These are phyloP conservation scores for Digitonthophagus gazella DNA, from an alignment of 2,888 invertebrate species.

Conservation along the genomic window DNA sequence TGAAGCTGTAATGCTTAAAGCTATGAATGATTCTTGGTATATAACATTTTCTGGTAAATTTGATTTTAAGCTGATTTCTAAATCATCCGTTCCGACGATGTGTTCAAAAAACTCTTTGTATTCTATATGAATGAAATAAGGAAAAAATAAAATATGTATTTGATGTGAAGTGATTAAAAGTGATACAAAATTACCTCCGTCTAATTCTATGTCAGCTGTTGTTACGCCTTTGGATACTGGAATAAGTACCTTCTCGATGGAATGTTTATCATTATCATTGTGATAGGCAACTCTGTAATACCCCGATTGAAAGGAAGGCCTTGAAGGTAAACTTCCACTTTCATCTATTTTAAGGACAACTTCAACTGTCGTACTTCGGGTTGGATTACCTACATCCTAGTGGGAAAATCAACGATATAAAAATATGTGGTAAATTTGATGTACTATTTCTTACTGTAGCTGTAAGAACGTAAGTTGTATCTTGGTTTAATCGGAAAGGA, in stretches of 20 bases:
- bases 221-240: not conserved
- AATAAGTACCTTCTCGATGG: not conserved
- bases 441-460: conserved; percentile 43
- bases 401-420: conserved; percentile 14
- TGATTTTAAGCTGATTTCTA: conserved; percentile 12
- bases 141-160: not conserved
- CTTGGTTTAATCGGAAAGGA: conserved; percentile 29
- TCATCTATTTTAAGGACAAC: conserved; percentile 49
- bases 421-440: too few species aligned
- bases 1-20: conserved; percentile 46
- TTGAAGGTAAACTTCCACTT: conserved; percentile 51
- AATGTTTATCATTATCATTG: not conserved
- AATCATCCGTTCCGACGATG: not conserved
- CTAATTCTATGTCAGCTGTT: not conserved
- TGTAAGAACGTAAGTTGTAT: conserved; percentile 33
- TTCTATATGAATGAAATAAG: conserved; percentile 12
- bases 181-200: conserved; percentile 9
- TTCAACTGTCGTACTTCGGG: conserved; percentile 22
- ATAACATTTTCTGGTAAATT: conserved; percentile 44
- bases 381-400: conserved; percentile 34
- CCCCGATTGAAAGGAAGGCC: conserved; percentile 51
- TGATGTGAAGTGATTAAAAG: not conserved
- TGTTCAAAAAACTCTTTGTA: conserved; percentile 9
- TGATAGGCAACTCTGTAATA: conserved; percentile 53
- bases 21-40: conserved; percentile 41